Conservation (phyloP, 2,113 vertebrate genomes). For the Phodopus roborovskii region DNA sequence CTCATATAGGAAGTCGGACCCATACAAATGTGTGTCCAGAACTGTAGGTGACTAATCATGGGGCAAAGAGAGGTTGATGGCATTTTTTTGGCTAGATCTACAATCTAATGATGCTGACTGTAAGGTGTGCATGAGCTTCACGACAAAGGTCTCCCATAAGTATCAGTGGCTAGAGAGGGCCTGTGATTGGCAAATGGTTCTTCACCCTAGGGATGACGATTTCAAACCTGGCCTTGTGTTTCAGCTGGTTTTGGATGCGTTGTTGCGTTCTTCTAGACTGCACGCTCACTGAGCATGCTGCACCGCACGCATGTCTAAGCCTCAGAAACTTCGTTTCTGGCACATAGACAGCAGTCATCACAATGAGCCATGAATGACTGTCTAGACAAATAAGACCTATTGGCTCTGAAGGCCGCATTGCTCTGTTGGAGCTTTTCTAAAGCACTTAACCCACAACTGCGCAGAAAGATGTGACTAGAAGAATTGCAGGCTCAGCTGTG, state of each 20-base stretch:
- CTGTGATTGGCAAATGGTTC: background rate
- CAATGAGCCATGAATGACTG: background rate
- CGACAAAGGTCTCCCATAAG: background rate
- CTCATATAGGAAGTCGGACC: background rate
- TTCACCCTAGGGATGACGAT: background rate
- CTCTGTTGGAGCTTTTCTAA: background rate
- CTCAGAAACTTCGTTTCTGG: background rate
- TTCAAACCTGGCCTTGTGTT: background rate
- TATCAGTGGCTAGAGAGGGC: background rate
- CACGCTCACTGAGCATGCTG: background rate
- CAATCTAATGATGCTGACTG: background rate
- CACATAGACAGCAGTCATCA: background rate
- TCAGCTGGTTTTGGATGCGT: background rate
- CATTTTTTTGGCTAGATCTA: background rate
- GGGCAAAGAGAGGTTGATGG: background rate
- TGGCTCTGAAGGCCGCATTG: background rate
- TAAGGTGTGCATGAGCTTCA: background rate
- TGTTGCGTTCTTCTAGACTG: background rate
- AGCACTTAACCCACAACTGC: background rate
- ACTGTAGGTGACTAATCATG: background rate
- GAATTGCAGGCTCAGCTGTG: background rate
- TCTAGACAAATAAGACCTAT: background rate
- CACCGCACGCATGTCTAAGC: background rate
- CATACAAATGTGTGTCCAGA: background rate
- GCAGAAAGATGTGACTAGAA: background rate